These are phyloP conservation scores for Archips crataeganus DNA, from an alignment of 2,888 invertebrate genomes.

Conservation along the genomic window DNA sequence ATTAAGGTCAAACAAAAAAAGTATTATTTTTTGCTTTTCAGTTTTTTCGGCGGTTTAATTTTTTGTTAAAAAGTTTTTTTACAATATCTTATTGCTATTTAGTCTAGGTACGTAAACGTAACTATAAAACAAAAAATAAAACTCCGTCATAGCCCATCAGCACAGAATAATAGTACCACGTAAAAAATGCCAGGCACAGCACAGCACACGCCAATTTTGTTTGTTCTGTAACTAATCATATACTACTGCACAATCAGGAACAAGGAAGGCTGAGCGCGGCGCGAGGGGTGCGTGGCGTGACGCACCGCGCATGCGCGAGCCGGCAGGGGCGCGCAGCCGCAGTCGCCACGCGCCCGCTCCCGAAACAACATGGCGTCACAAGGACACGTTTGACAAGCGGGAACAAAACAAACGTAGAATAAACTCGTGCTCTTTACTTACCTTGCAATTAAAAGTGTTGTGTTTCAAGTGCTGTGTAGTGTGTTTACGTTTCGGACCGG, in stretches of 20 bases:
- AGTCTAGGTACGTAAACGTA: no score
- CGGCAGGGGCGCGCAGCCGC: constrained; percentile 72
- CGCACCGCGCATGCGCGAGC: constrained; percentile 74
- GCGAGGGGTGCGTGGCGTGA: constrained; percentile 66
- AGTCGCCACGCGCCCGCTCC: constrained; percentile 83
- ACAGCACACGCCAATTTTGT: not conserved
- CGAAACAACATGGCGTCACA: constrained; percentile 77
- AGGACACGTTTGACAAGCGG: constrained; percentile 77
- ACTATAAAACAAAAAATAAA: no score
- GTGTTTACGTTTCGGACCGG: constrained; percentile 61
- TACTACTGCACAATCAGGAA: constrained; percentile 47
- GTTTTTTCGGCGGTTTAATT: no score
- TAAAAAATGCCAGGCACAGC: no score
- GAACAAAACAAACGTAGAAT: constrained; percentile 60
- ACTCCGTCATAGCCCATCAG: no score
- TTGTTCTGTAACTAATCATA: constrained; percentile 7
- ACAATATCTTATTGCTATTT: no score
- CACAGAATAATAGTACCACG: no score
- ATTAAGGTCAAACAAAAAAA: no score
- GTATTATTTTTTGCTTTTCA: no score
- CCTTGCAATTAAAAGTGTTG: constrained; percentile 23
- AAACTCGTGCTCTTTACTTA: constrained; percentile 52
- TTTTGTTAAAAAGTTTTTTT: no score
- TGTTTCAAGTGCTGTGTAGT: constrained; percentile 45
- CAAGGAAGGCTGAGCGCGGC: constrained; percentile 54